These are phyloP conservation scores for Entomyzon cyanotis DNA, from an alignment of 2,113 vertebrate genomes.

Conservation along the genomic window DNA sequence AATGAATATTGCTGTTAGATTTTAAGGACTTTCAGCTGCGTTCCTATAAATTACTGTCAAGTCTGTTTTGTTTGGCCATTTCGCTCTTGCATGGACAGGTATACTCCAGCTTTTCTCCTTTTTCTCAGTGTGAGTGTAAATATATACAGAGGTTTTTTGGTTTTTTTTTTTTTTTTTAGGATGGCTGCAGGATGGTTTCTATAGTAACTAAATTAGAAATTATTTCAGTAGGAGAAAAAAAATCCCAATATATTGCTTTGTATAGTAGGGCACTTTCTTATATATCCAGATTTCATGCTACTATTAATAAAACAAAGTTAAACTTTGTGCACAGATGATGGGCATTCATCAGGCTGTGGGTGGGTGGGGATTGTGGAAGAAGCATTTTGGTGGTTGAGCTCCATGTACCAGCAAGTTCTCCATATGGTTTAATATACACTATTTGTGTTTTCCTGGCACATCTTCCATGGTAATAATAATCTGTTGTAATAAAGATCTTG, in stretches of 20 bases:
- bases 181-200: slow-evolving; percentile 57
- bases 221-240: slow-evolving; percentile 1
- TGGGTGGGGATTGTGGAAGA: slow-evolving; percentile 6
- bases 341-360: slow-evolving; percentile 35
- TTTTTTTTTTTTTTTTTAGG: background rate
- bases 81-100: background rate
- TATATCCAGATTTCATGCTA: slow-evolving; percentile 43
- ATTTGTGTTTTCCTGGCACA: slow-evolving; percentile 23
- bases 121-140: background rate
- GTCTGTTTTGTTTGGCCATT: background rate
- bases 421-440: slow-evolving; percentile 10
- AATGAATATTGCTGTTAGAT: background rate
- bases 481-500: background rate
- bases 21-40: background rate
- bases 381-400: slow-evolving; percentile 5
- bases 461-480: background rate
- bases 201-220: slow-evolving; percentile 70
- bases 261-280: slow-evolving; percentile 52
- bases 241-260: slow-evolving; percentile 58
- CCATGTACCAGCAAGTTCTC: background rate
- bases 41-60: background rate
- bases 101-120: background rate
- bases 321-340: slow-evolving; percentile 34
- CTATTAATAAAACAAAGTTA: slow-evolving; percentile 50
- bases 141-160: background rate